Conservation (phyloP, 2,113 vertebrate species). For the Tiliqua scincoides region DNA sequence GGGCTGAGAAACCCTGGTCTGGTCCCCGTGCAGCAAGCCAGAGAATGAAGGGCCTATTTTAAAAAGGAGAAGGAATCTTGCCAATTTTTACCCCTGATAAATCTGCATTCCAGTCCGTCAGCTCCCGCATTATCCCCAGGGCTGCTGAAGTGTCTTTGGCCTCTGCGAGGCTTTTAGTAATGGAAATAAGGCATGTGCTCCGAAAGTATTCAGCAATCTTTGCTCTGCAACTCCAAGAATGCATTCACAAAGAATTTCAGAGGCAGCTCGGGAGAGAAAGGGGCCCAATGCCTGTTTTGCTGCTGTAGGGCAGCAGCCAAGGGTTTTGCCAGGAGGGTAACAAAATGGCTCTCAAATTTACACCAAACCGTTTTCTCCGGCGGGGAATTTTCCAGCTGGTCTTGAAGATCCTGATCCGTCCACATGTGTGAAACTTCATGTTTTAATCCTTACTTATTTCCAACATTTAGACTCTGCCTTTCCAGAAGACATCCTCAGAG, state of each 20-base stretch:
- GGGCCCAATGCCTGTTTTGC: neutral
- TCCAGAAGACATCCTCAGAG: too few relatives aligned
- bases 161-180: constrained; percentile 66
- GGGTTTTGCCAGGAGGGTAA: too few relatives aligned
- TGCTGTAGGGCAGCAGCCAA: neutral
- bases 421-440: too few relatives aligned
- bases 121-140: constrained; percentile 76
- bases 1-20: constrained; percentile 40
- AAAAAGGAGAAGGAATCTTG: constrained; percentile 69
- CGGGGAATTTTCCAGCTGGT: neutral
- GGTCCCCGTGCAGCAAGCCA: neutral
- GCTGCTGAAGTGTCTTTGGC: constrained; percentile 76
- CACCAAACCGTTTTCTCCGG: neutral
- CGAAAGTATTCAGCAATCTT: constrained; percentile 38
- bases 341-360: neutral
- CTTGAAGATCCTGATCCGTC: too few relatives aligned
- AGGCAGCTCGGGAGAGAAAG: neutral
- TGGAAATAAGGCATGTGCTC: constrained; percentile 69
- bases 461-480: too few relatives aligned
- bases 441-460: too few relatives aligned
- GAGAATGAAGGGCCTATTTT: constrained; percentile 56
- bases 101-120: constrained; percentile 74
- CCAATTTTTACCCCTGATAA: constrained; percentile 74
- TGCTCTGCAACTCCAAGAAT: constrained; percentile 23
- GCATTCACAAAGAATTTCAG: constrained; percentile 25